These are phyloP conservation scores for Morone chrysops DNA, from an alignment of 2,113 vertebrate genomes.

Conservation along the genomic window DNA sequence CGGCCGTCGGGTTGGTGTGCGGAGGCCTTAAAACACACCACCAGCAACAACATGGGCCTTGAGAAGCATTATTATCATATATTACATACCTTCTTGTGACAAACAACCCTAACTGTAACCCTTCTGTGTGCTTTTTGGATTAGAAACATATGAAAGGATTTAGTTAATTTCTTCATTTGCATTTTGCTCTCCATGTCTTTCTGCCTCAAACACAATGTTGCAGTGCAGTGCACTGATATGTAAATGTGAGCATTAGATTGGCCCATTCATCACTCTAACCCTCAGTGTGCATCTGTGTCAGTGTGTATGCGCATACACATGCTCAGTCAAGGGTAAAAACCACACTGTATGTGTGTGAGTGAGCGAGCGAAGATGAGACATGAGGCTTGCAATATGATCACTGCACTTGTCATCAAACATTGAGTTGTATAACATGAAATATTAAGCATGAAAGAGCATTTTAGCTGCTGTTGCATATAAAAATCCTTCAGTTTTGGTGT, in stretches of 20 bases:
- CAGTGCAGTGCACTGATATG: not conserved
- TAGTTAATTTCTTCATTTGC: not conserved
- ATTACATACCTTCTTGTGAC: not conserved
- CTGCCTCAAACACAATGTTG: not conserved
- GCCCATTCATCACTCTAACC: conserved; percentile 10
- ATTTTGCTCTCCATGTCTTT: not conserved
- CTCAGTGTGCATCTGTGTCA: not conserved
- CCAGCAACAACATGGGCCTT: not conserved
- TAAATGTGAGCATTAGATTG: not conserved
- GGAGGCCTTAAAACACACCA: too few relatives aligned
- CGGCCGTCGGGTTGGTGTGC: too few relatives aligned
- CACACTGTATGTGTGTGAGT: not conserved
- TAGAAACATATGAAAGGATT: not conserved
- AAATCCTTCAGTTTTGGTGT: not conserved
- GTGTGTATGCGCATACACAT: not conserved
- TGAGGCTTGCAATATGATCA: conserved; percentile 2
- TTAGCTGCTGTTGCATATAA: not conserved
- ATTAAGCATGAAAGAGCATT: not conserved
- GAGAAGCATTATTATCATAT: not conserved
- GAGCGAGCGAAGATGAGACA: not conserved
- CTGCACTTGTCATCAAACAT: conserved; percentile 24
- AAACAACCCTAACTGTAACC: not conserved
- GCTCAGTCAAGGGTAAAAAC: not conserved
- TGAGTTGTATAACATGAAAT: conserved; percentile 21
- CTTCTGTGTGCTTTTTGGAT: not conserved